Evolutionary conservation across 1,140 invertebrate genomes (phyloP), one percentile per base, ranked within the genome.

Genomic region (Leucophenga varia): DNA sequence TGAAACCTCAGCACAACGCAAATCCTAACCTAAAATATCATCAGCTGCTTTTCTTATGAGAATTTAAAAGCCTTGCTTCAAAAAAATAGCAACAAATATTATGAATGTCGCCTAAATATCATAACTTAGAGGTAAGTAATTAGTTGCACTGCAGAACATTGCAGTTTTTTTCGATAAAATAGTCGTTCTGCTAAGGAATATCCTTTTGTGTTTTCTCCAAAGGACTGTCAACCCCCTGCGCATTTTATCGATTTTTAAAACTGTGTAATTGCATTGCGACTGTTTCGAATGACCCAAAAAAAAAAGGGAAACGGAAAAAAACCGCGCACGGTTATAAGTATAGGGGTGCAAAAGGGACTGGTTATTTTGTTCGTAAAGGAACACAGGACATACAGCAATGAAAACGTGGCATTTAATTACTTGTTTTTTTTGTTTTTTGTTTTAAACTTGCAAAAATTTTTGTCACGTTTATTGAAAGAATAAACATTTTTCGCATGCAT

Each of bases 121-220:
- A 86, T 78, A 81, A 84, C 64, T 79, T 84, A 77, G 83, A 87
- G 84, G 86, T 87, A 80, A 80, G n/a, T n/a, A n/a, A n/a, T n/a
- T n/a, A n/a, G n/a, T n/a, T n/a, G n/a, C n/a, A n/a, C n/a, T n/a
- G n/a, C n/a, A n/a, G n/a, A n/a, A n/a, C n/a, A n/a, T n/a, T n/a
- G n/a, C n/a, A n/a, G n/a, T n/a, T n/a, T n/a, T n/a, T n/a, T n/a
- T n/a, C n/a, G n/a, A n/a, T n/a, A n/a, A n/a, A n/a, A n/a, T n/a
- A n/a, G n/a, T n/a, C n/a, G n/a, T n/a, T n/a, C n/a, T n/a, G n/a
- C n/a, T n/a, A n/a, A n/a, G n/a, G n/a, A n/a, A n/a, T n/a, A 51
- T 30, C 39, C n/a, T 25, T n/a, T 28, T 22, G 30, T 38, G 36
- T 40, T 46, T 13, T 1, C 17, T n/a, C n/a, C n/a, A n/a, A n/a